phyloP scores from a whole-genome alignment of 1,140 invertebrate species.

The Megathymus violae region DNA sequence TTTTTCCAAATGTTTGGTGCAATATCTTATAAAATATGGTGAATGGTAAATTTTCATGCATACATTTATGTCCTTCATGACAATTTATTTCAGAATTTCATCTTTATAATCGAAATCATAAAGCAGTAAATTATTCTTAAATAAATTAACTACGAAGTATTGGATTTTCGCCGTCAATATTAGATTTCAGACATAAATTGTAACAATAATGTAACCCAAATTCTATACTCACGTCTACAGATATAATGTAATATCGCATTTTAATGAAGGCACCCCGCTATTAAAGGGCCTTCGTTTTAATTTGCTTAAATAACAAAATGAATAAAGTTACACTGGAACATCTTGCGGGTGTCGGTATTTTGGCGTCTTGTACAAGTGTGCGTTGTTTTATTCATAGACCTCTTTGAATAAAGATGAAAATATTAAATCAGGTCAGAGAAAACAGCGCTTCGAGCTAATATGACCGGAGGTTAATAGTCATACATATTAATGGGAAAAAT shows the following conservation, averaged over 20 bases:
- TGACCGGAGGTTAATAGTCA: constrained; percentile 66
- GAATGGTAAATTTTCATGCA: no score
- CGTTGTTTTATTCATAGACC: constrained; percentile 77
- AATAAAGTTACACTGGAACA: constrained; percentile 62
- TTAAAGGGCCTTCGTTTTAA: constrained; percentile 51
- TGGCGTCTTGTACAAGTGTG: constrained; percentile 50
- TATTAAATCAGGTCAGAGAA: constrained; percentile 69
- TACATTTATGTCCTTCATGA: no score
- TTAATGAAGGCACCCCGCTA: constrained; percentile 17
- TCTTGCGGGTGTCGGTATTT: constrained; percentile 59
- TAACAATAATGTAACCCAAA: no score
- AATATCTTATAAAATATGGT: no score
- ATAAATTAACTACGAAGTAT: no score
- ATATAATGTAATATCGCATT: constrained; percentile 18
- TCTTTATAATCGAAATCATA: no score
- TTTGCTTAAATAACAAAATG: constrained; percentile 64
- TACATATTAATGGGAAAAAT: constrained; percentile 70
- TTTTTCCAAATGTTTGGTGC: no score
- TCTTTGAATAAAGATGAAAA: constrained; percentile 81
- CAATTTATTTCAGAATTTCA: no score
- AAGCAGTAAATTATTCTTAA: no score
- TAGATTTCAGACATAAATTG: no score
- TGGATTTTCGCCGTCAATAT: no score
- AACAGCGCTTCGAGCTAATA: constrained; percentile 59
- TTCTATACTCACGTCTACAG: no score